These are phyloP conservation scores for Oophaga sylvatica DNA, from an alignment of 2,797 vertebrate genomes.

Conservation along the genomic window DNA sequence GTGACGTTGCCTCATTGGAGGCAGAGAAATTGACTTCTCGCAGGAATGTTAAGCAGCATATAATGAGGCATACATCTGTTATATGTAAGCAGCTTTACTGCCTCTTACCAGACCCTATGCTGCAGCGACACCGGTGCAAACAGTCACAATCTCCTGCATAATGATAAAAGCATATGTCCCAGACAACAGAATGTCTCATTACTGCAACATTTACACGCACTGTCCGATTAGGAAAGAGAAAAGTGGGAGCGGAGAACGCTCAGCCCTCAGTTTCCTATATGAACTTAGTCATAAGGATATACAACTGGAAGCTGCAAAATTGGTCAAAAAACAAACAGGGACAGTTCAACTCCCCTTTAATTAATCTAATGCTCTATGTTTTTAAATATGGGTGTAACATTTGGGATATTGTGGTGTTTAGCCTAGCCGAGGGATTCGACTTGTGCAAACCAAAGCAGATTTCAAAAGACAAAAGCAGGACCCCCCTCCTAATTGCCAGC, in stretches of 20 bases:
- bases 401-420: no score
- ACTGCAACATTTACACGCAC: background rate
- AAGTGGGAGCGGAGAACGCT: background rate
- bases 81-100: background rate
- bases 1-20: background rate
- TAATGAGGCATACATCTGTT: constrained; percentile 12
- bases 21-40: background rate
- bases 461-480: no score
- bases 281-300: no score
- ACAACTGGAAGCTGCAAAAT: no score
- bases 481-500: background rate
- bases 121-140: background rate
- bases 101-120: background rate
- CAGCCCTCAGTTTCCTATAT: background rate
- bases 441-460: no score
- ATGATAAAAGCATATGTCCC: background rate
- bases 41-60: constrained; percentile 18
- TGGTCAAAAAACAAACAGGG: no score
- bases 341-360: no score
- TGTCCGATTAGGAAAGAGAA: background rate
- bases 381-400: no score
- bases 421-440: no score
- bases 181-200: background rate
- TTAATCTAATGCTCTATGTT: no score
- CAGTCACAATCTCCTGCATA: no score